phyloP scores from a whole-genome alignment of 2,113 vertebrate genomes.

The Erythrocebus patas region DNA sequence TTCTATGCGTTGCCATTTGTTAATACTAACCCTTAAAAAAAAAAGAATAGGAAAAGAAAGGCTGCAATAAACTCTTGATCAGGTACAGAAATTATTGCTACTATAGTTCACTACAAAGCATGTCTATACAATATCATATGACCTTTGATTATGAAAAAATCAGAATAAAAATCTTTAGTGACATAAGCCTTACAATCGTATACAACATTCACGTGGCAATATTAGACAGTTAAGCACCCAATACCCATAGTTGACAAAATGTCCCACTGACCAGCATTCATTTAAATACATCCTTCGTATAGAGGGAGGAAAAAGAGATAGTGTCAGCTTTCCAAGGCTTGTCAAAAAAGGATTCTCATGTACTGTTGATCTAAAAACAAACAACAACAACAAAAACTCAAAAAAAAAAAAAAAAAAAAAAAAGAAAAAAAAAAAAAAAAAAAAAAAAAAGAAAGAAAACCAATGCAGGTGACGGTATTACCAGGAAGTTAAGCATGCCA shows the following conservation, averaged over 20 bases:
- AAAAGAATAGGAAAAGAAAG: constrained; percentile 80
- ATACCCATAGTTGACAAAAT: constrained; percentile 66
- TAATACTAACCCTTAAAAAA: constrained; percentile 79
- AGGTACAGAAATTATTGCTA: constrained; percentile 89
- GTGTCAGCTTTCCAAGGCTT: constrained; percentile 83
- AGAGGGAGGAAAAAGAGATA: constrained; percentile 65
- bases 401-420: constrained; percentile 47
- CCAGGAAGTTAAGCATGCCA: constrained; percentile 86
- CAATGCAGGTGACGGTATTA: constrained; percentile 82
- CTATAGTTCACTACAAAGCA: constrained; percentile 88
- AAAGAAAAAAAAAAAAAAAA: constrained; percentile 75
- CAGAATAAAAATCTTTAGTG: constrained; percentile 81
- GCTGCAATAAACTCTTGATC: constrained; percentile 82
- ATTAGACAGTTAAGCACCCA: constrained; percentile 78
- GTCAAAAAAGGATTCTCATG: constrained; percentile 83
- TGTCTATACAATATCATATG: constrained; percentile 83
- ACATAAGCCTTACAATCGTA: constrained; percentile 82
- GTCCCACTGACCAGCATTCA: constrained; percentile 72
- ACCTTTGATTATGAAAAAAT: constrained; percentile 87
- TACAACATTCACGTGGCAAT: constrained; percentile 81
- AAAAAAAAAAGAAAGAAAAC: constrained; percentile 78
- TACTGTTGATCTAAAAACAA: constrained; percentile 80
- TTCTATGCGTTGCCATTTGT: constrained; percentile 75
- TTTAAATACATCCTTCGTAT: constrained; percentile 77
- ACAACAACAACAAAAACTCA: constrained; percentile 41